Evolutionary conservation across 2,113 vertebrate species (phyloP).

Genomic region (Chascanopsetta lugubris): DNA sequence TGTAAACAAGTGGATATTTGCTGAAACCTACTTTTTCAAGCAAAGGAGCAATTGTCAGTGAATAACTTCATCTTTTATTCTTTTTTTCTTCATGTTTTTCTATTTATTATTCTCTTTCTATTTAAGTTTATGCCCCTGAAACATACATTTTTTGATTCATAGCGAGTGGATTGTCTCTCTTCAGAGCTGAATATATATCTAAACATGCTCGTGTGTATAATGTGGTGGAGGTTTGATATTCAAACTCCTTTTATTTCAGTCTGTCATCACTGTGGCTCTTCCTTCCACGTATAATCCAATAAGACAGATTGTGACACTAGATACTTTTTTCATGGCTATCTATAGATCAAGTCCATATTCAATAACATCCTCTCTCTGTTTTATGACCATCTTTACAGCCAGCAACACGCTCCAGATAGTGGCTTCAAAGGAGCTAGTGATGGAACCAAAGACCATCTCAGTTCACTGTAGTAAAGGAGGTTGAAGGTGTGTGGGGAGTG

Average conservation of each 20-base stretch:
- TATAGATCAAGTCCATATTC: not conserved
- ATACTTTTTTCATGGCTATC: conserved; percentile 4
- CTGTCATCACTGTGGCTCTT: not conserved
- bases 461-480: not conserved
- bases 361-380: conserved; percentile 24
- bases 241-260: not conserved
- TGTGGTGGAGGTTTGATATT: too few species aligned
- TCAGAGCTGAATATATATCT: too few species aligned
- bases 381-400: conserved; percentile 24
- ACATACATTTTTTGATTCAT: too few species aligned
- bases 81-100: too few species aligned
- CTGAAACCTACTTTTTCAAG: too few species aligned
- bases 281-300: not conserved
- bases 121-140: too few species aligned
- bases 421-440: conserved; percentile 18
- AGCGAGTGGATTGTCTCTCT: too few species aligned
- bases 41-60: too few species aligned
- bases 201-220: too few species aligned
- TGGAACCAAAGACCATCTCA: not conserved
- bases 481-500: conserved; percentile 9
- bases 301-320: not conserved
- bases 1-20: too few species aligned
- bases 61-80: too few species aligned
- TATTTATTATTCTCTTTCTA: too few species aligned
- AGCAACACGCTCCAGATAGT: conserved; percentile 15